phyloP scores from a whole-genome alignment of 2,113 vertebrate genomes.

The Onychostoma macrolepis region DNA sequence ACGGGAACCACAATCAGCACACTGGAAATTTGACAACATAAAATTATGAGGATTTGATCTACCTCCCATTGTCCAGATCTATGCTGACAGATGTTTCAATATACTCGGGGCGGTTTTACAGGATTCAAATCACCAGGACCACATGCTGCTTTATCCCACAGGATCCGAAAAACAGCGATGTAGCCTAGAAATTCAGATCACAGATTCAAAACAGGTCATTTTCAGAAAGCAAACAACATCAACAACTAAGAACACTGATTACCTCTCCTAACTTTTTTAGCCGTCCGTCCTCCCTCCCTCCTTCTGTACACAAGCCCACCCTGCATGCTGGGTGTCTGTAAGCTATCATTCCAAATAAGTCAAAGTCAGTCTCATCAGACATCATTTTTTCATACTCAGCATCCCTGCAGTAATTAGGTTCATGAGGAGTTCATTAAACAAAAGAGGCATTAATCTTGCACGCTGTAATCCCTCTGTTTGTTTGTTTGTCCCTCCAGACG shows the following conservation, averaged over 20 bases:
- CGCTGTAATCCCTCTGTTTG: constrained; percentile 31
- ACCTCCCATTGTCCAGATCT: constrained; percentile 20
- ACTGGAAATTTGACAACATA: constrained; percentile 17
- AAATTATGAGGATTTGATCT: constrained; percentile 14
- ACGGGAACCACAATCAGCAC: constrained; percentile 1
- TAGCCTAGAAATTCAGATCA: constrained; percentile 7
- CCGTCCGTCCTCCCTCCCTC: neutral
- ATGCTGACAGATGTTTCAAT: constrained; percentile 29
- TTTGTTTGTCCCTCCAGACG: constrained; percentile 41
- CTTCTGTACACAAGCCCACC: neutral
- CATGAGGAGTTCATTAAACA: constrained; percentile 50
- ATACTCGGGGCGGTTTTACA: neutral
- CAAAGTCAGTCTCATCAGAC: constrained; percentile 32
- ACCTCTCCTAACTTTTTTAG: neutral
- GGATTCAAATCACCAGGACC: constrained; percentile 24
- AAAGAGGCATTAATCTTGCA: constrained; percentile 23
- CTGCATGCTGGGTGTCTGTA: constrained; percentile 8
- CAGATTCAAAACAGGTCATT: constrained; percentile 1
- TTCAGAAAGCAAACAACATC: neutral
- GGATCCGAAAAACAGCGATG: neutral
- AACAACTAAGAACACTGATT: constrained; percentile 12
- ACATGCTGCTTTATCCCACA: constrained; percentile 16
- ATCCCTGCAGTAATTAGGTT: constrained; percentile 44
- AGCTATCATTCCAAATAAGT: constrained; percentile 19
- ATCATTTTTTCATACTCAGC: constrained; percentile 31